Evolutionary conservation across 2,797 vertebrate species (phyloP).

Genomic region (Acipenser transmontanus): DNA sequence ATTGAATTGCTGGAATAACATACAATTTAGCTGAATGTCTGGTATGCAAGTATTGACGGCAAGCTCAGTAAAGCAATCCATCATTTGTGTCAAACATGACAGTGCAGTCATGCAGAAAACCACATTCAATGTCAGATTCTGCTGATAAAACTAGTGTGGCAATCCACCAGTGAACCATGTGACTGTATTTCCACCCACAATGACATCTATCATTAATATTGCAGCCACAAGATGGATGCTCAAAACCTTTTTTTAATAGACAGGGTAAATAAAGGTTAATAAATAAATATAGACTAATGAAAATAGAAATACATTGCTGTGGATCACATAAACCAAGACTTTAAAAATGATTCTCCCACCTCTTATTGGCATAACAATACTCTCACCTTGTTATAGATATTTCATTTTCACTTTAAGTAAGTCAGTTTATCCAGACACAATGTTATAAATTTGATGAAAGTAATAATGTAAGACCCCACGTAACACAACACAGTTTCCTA

Average conservation of each 20-base stretch:
- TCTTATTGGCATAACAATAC: too few relatives aligned
- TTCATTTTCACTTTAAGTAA: too few relatives aligned
- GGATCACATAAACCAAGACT: too few relatives aligned
- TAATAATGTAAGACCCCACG: too few relatives aligned
- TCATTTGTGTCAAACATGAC: slow-evolving; percentile 33
- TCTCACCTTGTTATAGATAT: too few relatives aligned
- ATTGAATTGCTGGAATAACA: slow-evolving; percentile 18
- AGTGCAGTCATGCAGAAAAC: slow-evolving; percentile 24
- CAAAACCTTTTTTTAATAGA: background rate
- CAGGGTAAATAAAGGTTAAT: slow-evolving; percentile 1
- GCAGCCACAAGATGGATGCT: background rate
- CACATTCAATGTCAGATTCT: slow-evolving; percentile 20
- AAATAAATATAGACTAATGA: background rate
- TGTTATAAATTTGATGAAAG: too few relatives aligned
- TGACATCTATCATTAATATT: slow-evolving; percentile 1
- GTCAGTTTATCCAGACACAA: too few relatives aligned
- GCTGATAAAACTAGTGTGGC: slow-evolving; percentile 29
- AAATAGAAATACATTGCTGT: too few relatives aligned
- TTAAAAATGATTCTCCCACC: too few relatives aligned
- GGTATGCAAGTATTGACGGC: slow-evolving; percentile 28
- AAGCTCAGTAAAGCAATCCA: slow-evolving; percentile 34
- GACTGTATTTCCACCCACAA: background rate
- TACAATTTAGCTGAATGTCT: slow-evolving; percentile 11
- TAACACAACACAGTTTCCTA: too few relatives aligned
- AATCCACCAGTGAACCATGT: background rate